phyloP scores from a whole-genome alignment of 2,888 invertebrate species.

The Actias luna region DNA sequence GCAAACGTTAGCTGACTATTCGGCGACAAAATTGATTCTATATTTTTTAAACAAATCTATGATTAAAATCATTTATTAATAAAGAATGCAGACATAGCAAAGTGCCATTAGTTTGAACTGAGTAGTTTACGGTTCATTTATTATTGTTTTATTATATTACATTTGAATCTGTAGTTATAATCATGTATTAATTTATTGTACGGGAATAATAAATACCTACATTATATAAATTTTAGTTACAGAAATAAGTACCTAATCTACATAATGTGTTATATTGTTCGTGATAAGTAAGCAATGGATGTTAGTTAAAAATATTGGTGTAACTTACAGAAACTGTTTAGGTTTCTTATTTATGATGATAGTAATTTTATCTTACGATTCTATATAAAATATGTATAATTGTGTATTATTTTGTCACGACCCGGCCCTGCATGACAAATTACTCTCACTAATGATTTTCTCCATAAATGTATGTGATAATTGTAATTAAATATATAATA shows the following conservation, averaged over 20 bases:
- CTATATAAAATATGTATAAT: conserved; percentile 21
- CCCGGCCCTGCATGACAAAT: conserved; percentile 61
- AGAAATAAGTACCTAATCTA: conserved; percentile 63
- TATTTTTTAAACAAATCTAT: conserved; percentile 45
- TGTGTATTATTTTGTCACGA: conserved; percentile 51
- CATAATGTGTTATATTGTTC: conserved; percentile 61
- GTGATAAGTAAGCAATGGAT: conserved; percentile 72
- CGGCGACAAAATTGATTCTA: conserved; percentile 75
- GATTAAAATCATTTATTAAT: conserved; percentile 52
- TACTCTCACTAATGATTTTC: conserved; percentile 36
- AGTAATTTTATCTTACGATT: conserved; percentile 29
- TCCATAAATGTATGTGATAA: conserved; percentile 50
- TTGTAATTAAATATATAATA: conserved; percentile 21
- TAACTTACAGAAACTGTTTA: conserved; percentile 64
- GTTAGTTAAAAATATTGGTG: conserved; percentile 61
- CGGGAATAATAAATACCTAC: conserved; percentile 41
- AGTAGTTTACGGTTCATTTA: conserved; percentile 56
- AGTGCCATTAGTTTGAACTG: conserved; percentile 78
- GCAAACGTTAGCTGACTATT: conserved; percentile 81
- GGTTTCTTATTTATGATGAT: conserved; percentile 54
- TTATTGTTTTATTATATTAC: conserved; percentile 49
- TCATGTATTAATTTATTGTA: conserved; percentile 60
- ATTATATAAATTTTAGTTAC: conserved; percentile 60
- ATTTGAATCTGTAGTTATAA: conserved; percentile 62
- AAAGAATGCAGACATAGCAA: conserved; percentile 74